Percentiles rank a stretch among this genome's conserved stretches.
Conservation (phyloP, 2,888 invertebrate genomes). For the Frankliniella fusca region DNA sequence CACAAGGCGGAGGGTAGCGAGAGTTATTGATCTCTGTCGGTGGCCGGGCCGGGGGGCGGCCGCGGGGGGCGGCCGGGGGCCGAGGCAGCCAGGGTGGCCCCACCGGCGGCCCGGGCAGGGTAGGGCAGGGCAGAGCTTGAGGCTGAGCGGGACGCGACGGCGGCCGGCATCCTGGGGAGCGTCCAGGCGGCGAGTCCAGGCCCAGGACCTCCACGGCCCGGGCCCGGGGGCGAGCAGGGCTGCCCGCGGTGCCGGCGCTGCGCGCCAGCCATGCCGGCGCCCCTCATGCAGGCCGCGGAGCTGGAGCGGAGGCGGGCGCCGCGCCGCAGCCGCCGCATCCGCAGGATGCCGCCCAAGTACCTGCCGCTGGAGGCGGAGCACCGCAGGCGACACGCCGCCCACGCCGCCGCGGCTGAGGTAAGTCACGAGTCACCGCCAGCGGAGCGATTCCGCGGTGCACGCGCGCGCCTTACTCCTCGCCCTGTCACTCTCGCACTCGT, state of each 20-base stretch:
- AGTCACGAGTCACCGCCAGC: no score
- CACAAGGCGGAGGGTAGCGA: neutral
- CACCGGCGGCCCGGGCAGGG: neutral
- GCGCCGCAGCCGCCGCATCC: slow-evolving; percentile 1
- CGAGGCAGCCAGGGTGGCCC: neutral
- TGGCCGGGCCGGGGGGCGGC: neutral
- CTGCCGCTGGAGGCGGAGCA: neutral
- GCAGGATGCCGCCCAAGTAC: neutral
- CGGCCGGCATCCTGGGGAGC: neutral
- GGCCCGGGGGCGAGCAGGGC: no score
- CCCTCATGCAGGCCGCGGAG: neutral
- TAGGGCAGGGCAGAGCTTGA: neutral
- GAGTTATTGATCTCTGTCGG: neutral
- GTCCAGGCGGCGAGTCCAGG: neutral
- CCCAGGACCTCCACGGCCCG: neutral
- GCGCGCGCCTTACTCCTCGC: no score
- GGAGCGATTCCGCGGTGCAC: no score
- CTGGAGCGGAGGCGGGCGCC: neutral
- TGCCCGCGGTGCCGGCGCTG: neutral
- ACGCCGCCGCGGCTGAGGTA: neutral
- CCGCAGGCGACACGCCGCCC: neutral
- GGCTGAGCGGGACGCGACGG: neutral
- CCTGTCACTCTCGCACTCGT: no score
- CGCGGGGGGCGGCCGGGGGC: neutral
- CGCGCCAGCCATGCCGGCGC: neutral